Evolutionary conservation across 2,888 invertebrate species (phyloP).

Genomic region (Noctua pronuba): DNA sequence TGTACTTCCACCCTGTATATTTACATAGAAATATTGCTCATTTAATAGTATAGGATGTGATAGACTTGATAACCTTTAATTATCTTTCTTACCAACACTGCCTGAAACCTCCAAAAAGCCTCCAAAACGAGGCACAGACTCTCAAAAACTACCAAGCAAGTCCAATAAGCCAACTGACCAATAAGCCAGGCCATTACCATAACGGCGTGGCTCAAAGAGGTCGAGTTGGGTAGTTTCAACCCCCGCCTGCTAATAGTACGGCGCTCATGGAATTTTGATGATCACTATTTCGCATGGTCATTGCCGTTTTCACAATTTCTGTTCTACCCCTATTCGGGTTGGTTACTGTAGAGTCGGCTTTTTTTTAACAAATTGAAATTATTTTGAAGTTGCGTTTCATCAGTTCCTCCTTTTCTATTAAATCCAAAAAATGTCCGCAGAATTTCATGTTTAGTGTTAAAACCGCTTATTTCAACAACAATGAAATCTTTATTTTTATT

Average conservation of each 20-base stretch:
- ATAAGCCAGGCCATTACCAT: constrained; percentile 60
- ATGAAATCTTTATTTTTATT: neutral
- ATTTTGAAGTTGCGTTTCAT: neutral
- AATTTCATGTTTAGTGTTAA: neutral
- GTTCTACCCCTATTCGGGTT: constrained; percentile 54
- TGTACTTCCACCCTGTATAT: too few relatives aligned
- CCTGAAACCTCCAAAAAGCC: neutral
- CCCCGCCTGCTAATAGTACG: constrained; percentile 77
- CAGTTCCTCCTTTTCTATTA: neutral
- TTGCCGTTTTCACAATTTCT: constrained; percentile 87
- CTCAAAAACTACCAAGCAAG: neutral
- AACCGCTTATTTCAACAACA: neutral
- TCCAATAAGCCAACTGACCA: constrained; percentile 67
- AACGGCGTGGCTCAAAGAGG: constrained; percentile 40
- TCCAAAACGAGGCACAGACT: neutral
- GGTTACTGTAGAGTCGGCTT: constrained; percentile 67
- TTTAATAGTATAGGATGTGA: neutral
- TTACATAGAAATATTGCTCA: neutral
- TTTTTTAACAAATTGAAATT: neutral
- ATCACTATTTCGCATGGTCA: constrained; percentile 87
- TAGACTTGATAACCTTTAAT: neutral
- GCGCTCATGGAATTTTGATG: constrained; percentile 86
- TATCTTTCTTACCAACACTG: neutral
- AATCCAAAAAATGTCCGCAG: neutral
- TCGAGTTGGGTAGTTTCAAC: constrained; percentile 30